phyloP scores from a whole-genome alignment of 2,888 invertebrate species.

The Clepsis dumicolana region DNA sequence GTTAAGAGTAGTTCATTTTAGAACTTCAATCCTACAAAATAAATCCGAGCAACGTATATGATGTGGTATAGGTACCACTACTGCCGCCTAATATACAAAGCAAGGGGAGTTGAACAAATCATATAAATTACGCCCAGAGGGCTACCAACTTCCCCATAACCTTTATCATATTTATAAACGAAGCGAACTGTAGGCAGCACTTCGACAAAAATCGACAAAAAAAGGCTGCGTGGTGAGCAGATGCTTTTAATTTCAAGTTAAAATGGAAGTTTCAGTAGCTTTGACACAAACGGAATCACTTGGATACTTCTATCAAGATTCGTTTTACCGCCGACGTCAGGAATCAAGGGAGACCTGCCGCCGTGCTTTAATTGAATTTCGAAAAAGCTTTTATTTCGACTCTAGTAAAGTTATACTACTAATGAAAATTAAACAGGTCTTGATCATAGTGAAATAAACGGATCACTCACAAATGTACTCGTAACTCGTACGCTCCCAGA shows the following conservation, averaged over 20 bases:
- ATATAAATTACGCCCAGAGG: constrained; percentile 31
- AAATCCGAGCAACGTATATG: not conserved
- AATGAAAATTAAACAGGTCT: not conserved
- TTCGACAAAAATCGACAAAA: not conserved
- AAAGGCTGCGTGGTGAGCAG: not conserved
- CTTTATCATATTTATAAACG: constrained; percentile 19
- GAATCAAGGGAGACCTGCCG: constrained; percentile 13
- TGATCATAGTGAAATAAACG: too few relatives aligned
- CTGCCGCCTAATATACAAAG: constrained; percentile 43
- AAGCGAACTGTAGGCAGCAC: constrained; percentile 3
- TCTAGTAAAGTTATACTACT: not conserved
- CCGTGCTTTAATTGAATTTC: constrained; percentile 22
- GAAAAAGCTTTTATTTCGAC: constrained; percentile 11
- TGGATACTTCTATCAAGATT: constrained; percentile 41
- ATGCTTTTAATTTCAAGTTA: constrained; percentile 22
- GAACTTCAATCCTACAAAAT: not conserved
- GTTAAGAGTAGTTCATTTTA: not conserved
- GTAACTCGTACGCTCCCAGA: too few relatives aligned
- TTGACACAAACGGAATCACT: constrained; percentile 40
- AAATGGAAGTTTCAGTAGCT: constrained; percentile 32
- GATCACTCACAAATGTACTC: too few relatives aligned
- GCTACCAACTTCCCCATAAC: constrained; percentile 25
- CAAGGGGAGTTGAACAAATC: constrained; percentile 32
- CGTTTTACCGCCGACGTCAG: constrained; percentile 21
- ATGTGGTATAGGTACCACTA: not conserved